Evolutionary conservation across 1,140 invertebrate species (phyloP), one percentile per base, ranked within the genome.

Genomic region (Phymastichus coffea): DNA sequence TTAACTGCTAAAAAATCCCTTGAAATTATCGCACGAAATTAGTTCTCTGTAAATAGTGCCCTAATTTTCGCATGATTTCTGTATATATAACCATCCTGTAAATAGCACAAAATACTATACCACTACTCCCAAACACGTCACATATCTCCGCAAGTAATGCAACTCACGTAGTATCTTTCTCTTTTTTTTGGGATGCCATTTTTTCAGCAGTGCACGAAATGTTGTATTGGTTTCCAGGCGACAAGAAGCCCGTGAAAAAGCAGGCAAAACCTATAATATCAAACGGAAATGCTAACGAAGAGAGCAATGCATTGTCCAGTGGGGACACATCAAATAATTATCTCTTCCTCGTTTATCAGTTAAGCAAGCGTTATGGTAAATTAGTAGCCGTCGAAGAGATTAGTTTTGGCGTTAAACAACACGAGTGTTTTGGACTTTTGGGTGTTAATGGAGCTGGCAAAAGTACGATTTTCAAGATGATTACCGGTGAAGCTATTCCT

Each of bases 381-480:
- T 79, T 71, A 26, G 63, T 77, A 4, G 89, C 89, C 1, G 91
- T 93, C 0, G 84, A 89, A 56, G 81, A 84, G 40, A 68, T 93
- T 2, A 87, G 83, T 68, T 86, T 94, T 67, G 84, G 85, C 0
- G 87, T 93, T 0, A 81, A 84, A 41, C 78, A 82, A n/a, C 88
- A 89, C 2, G 88, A 92, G 76, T 94, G 92, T 73, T 94, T 94
- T 79, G 93, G 92, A 2, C 78, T 94, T 15, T 70, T 94, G 2
- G 92, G 92, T 1, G 77, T 82, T 1, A 86, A 87, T 63, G 94
- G 94, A 1, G 93, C 94, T 4, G 94, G 94, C 4, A 97, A 97
- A 79, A 94, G 93, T 4, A 91, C 91, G 10, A 94, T 91, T 6
- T 95, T 96, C 66, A 88, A 88, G 68, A 91, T 91, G 87, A 73